Percentiles rank a stretch among this genome's conserved stretches.
phyloP scores from a whole-genome alignment of 2,113 vertebrate genomes.

The Labeo catla region DNA sequence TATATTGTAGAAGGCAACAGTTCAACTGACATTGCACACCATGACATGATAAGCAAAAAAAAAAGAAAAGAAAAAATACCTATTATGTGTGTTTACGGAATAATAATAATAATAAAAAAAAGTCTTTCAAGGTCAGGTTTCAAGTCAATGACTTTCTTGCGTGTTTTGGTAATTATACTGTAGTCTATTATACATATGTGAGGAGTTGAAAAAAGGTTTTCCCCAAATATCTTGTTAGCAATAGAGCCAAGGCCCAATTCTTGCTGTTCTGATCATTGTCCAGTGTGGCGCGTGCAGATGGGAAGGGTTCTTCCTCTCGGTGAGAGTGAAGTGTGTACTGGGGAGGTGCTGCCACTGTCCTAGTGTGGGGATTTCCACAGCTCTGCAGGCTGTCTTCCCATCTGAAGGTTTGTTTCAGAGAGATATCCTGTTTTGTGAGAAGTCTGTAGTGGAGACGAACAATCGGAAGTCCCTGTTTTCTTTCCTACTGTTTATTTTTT shows the following conservation, averaged over 20 bases:
- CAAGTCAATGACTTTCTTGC: too few relatives aligned
- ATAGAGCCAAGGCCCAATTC: neutral
- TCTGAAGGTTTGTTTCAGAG: conserved; percentile 11
- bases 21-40: too few relatives aligned
- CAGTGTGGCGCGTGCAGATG: neutral
- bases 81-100: too few relatives aligned
- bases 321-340: neutral
- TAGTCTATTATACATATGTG: neutral
- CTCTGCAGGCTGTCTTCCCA: neutral
- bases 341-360: neutral
- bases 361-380: conserved; percentile 69
- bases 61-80: too few relatives aligned
- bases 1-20: too few relatives aligned
- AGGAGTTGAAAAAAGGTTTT: neutral
- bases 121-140: too few relatives aligned
- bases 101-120: too few relatives aligned
- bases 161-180: too few relatives aligned
- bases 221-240: neutral
- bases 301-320: neutral
- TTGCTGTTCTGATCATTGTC: neutral
- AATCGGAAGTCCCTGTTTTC: conserved; percentile 13
- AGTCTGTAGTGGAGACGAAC: conserved; percentile 35
- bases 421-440: conserved; percentile 72
- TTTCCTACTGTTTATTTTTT: neutral
- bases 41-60: too few relatives aligned